Conservation (phyloP, 2,797 vertebrate species). For the Halcyon leucocephala region DNA sequence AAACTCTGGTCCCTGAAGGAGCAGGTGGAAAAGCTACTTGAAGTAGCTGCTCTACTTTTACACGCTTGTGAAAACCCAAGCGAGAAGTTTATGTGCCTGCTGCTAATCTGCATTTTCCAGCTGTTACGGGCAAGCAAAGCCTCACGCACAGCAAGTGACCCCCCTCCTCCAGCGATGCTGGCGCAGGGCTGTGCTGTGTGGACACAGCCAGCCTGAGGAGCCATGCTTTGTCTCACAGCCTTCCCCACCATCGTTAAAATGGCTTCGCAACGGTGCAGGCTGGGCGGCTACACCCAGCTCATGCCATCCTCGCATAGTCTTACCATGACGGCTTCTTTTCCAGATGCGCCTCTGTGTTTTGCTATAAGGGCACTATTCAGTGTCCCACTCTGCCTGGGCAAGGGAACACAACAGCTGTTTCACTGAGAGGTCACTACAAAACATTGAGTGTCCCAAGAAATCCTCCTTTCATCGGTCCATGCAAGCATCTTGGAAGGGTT, state of each 20-base stretch:
- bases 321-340: slow-evolving; percentile 68
- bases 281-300: slow-evolving; percentile 37
- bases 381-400: slow-evolving; percentile 71
- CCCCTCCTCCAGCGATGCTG: accelerated
- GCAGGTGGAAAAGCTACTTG: background rate
- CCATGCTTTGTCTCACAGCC: background rate
- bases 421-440: slow-evolving; percentile 70
- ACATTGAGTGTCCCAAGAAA: slow-evolving; percentile 77
- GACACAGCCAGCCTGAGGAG: background rate
- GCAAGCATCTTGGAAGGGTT: slow-evolving; percentile 72
- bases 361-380: slow-evolving; percentile 78
- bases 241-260: background rate
- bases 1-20: background rate
- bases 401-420: slow-evolving; percentile 79
- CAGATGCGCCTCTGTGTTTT: slow-evolving; percentile 59
- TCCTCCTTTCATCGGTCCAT: slow-evolving; percentile 71
- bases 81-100: accelerated
- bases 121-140: background rate
- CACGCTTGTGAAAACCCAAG: background rate
- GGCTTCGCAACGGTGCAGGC: background rate
- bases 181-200: accelerated
- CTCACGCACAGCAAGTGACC: accelerated
- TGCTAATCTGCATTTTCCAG: background rate
- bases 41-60: background rate
- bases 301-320: slow-evolving; percentile 60